Conservation (phyloP, 2,888 invertebrate species). For the Phragmatobia fuliginosa region DNA sequence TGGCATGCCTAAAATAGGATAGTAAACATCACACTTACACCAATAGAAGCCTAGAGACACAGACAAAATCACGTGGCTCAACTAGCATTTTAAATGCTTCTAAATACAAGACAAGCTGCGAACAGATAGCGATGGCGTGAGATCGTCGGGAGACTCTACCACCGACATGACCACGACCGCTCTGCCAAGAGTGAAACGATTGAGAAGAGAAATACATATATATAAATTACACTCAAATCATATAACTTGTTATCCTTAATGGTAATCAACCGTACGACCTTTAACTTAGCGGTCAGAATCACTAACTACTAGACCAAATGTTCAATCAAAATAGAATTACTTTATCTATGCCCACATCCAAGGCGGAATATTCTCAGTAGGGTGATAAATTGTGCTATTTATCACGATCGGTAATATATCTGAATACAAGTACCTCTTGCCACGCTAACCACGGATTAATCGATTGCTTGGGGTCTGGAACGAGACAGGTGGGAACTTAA, state of each 20-base stretch:
- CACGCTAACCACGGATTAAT: slow-evolving; percentile 39
- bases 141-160: too few relatives aligned
- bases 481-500: slow-evolving; percentile 17
- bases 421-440: slow-evolving; percentile 32
- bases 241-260: background rate
- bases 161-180: too few relatives aligned
- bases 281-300: background rate
- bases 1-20: too few relatives aligned
- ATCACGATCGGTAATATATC: slow-evolving; percentile 33
- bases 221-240: background rate
- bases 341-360: background rate
- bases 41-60: too few relatives aligned
- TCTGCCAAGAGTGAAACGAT: too few relatives aligned
- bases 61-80: too few relatives aligned
- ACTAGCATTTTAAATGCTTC: too few relatives aligned
- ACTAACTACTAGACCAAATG: background rate
- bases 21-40: too few relatives aligned
- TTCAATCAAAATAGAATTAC: background rate
- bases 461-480: slow-evolving; percentile 17
- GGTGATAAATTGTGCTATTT: slow-evolving; percentile 43
- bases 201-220: too few relatives aligned
- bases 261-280: background rate
- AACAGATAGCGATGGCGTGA: too few relatives aligned
- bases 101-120: too few relatives aligned
- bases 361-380: slow-evolving; percentile 8